phyloP scores from a whole-genome alignment of 2,888 invertebrate genomes.

The Thymelicus acteon region DNA sequence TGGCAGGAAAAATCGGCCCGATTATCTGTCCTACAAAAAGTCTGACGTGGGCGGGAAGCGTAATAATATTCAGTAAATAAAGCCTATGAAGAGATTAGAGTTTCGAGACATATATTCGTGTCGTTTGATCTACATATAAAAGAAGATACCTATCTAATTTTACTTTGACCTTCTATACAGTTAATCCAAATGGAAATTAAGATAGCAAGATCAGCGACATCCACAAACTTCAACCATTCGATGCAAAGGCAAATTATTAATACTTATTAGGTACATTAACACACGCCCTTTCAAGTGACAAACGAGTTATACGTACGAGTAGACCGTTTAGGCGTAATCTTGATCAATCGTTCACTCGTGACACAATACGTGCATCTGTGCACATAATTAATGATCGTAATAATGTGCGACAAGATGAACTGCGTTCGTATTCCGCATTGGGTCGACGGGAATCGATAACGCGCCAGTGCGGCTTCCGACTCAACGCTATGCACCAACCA shows the following conservation, averaged over 20 bases:
- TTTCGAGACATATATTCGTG: no score
- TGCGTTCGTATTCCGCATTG: constrained; percentile 43
- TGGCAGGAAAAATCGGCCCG: no score
- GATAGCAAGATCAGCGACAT: background rate
- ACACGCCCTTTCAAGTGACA: constrained; percentile 4
- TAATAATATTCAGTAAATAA: no score
- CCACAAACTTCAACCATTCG: background rate
- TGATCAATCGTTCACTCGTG: constrained; percentile 21
- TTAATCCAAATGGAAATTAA: background rate
- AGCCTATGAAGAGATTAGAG: no score
- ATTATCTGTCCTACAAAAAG: no score
- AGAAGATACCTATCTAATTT: no score
- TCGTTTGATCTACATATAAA: no score
- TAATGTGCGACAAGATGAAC: constrained; percentile 37
- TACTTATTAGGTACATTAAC: constrained; percentile 7
- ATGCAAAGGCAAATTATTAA: background rate
- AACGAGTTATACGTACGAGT: constrained; percentile 1
- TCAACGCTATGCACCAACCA: constrained; percentile 41
- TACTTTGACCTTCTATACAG: no score
- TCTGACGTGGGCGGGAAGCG: no score
- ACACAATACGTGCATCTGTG: constrained; percentile 23
- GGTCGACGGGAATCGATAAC: constrained; percentile 56
- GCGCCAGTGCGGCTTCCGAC: constrained; percentile 51
- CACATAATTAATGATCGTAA: constrained; percentile 20
- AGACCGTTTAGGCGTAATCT: constrained; percentile 14